These are phyloP conservation scores for Bostrychus sinensis DNA, from an alignment of 2,113 vertebrate species.

Conservation along the genomic window DNA sequence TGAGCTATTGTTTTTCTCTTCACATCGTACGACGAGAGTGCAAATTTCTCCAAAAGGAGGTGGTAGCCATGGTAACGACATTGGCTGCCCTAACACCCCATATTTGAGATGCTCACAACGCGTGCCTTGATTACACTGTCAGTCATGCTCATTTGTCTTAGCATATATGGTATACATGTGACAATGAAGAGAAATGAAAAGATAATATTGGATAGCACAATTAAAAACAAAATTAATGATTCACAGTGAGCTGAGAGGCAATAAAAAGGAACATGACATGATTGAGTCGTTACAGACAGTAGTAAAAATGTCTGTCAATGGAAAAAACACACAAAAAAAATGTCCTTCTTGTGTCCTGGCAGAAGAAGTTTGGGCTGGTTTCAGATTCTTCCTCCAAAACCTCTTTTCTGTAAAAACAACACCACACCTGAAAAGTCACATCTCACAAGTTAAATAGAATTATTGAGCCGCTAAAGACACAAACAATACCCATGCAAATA, in stretches of 20 bases:
- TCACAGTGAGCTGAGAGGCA: too few relatives aligned
- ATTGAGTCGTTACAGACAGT: too few relatives aligned
- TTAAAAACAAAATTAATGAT: too few relatives aligned
- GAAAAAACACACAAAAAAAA: background rate
- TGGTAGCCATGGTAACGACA: conserved; percentile 48
- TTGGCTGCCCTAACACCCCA: conserved; percentile 24
- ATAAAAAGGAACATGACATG: too few relatives aligned
- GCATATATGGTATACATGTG: background rate
- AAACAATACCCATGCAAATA: conserved; percentile 37
- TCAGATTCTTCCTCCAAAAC: conserved; percentile 29
- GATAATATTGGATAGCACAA: too few relatives aligned
- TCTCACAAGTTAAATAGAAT: background rate
- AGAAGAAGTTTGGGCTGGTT: conserved; percentile 24
- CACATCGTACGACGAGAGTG: conserved; percentile 10
- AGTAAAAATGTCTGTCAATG: background rate
- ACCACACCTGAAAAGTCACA: conserved; percentile 12
- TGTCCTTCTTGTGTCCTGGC: background rate
- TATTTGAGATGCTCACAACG: conserved; percentile 31
- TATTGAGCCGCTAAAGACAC: background rate
- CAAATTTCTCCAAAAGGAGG: conserved; percentile 4
- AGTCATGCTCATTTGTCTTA: background rate
- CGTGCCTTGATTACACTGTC: conserved; percentile 27
- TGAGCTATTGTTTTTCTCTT: conserved; percentile 28
- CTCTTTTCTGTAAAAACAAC: conserved; percentile 46
- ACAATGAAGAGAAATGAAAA: too few relatives aligned